phyloP scores from a whole-genome alignment of 1,140 invertebrate species.

The Panagrolaimus sp. region DNA sequence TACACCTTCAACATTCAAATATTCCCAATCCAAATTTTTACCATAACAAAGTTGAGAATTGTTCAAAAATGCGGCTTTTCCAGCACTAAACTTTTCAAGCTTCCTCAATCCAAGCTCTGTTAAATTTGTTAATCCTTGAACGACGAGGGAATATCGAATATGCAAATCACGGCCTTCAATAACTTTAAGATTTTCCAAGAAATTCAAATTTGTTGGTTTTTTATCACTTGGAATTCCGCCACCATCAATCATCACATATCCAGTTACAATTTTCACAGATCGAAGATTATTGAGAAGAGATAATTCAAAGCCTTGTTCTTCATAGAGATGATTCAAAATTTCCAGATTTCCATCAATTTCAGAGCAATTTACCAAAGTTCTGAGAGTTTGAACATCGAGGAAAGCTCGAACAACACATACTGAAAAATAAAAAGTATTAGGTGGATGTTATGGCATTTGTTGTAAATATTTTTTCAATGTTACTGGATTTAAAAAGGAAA shows the following conservation, averaged over 20 bases:
- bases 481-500: too few species aligned
- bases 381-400: background rate
- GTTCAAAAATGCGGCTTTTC: background rate
- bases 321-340: background rate
- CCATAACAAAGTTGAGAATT: background rate
- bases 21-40: background rate
- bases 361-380: background rate
- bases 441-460: too few species aligned
- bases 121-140: background rate
- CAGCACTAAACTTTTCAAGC: background rate
- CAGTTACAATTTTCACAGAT: constrained; percentile 14
- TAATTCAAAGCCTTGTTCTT: background rate
- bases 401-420: background rate
- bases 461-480: too few species aligned
- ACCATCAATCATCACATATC: background rate
- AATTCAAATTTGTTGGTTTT: background rate
- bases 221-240: background rate
- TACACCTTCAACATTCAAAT: background rate
- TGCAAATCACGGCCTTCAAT: constrained; percentile 1
- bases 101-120: background rate
- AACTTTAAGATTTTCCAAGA: constrained; percentile 4
- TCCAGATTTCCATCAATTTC: constrained; percentile 12
- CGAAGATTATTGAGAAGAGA: background rate
- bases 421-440: too few species aligned
- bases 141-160: background rate